A percentile compares a stretch with the other conserved stretches of the same genome.
Evolutionary conservation across 2,888 invertebrate species (phyloP).

Genomic region (Xylocampa areola): DNA sequence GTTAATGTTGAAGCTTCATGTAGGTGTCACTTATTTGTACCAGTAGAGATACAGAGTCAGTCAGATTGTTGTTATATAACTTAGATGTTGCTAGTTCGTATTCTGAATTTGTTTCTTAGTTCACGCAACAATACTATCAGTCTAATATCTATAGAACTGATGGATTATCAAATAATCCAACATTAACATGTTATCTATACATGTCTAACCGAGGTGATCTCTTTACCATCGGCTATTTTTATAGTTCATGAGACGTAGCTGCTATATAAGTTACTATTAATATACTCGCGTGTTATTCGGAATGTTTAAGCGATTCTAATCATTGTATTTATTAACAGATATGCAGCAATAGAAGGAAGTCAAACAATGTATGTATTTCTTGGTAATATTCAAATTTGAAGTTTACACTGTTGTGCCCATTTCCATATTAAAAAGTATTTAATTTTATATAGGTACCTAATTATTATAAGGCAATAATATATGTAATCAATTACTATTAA

Average conservation of each 20-base stretch:
- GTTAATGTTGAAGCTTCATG: no score
- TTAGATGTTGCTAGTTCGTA: background rate
- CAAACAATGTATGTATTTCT: background rate
- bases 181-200: background rate
- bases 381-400: no score
- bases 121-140: no score
- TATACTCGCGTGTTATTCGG: constrained; percentile 12
- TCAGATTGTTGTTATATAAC: background rate
- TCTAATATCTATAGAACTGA: no score
- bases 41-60: background rate
- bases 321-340: background rate
- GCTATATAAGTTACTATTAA: background rate
- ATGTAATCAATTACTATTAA: constrained; percentile 11
- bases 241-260: background rate
- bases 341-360: background rate
- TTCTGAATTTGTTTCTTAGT: no score
- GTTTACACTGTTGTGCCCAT: no score
- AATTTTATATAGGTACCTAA: background rate
- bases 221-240: background rate
- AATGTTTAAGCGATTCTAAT: constrained; percentile 21
- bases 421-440: background rate
- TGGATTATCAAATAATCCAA: no score
- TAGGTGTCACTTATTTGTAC: background rate
- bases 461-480: constrained; percentile 28
- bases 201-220: background rate